Conservation (phyloP, 2,888 invertebrate genomes). For the Balanococcus diminutus region DNA sequence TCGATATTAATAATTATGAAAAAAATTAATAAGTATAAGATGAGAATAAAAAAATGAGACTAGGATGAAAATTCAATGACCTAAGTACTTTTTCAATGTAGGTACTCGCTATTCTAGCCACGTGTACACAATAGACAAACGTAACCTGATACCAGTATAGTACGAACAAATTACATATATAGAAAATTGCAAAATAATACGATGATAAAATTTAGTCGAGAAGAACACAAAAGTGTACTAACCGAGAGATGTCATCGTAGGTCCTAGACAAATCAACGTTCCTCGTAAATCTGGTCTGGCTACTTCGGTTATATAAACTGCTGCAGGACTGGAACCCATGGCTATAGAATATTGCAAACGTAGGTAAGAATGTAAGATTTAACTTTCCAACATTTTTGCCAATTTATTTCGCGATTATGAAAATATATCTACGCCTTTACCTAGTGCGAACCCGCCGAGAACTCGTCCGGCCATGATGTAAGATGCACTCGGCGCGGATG, state of each 20-base stretch:
- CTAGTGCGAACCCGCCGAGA: conserved; percentile 66
- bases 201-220: background rate
- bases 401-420: background rate
- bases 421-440: conserved; percentile 59
- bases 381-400: background rate
- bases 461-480: conserved; percentile 66
- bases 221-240: conserved; percentile 57
- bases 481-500: conserved; percentile 64
- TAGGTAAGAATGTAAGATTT: background rate
- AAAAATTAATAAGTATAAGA: background rate
- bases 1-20: background rate
- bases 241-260: conserved; percentile 68
- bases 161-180: background rate
- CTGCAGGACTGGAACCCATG: conserved; percentile 68
- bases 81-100: background rate
- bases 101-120: background rate
- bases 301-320: conserved; percentile 70
- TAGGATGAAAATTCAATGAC: background rate
- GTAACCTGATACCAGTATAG: background rate
- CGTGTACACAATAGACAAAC: background rate
- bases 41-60: background rate
- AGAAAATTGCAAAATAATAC: background rate
- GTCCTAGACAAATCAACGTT: conserved; percentile 67
- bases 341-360: conserved; percentile 60
- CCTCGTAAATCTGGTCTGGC: conserved; percentile 68